Percentiles rank a stretch among this genome's conserved stretches.
Conservation (phyloP, 2,888 invertebrate genomes). For the Melinaea menophilus region DNA sequence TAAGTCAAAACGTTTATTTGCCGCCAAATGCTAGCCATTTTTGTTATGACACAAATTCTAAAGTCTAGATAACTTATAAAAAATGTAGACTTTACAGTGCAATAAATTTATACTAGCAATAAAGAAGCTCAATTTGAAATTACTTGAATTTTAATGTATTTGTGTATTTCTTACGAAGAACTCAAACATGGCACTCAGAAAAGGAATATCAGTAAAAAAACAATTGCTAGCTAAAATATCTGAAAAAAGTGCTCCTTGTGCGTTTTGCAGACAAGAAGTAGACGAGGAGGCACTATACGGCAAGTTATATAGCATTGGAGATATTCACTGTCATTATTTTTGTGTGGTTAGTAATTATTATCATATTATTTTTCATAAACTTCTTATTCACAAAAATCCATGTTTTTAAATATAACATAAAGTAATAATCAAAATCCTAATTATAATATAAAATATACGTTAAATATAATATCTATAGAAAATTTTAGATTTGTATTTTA, state of each 20-base stretch:
- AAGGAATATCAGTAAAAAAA: slow-evolving; percentile 30
- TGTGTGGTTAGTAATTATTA: slow-evolving; percentile 80
- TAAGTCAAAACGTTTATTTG: neutral
- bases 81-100: neutral
- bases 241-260: slow-evolving; percentile 59
- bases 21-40: slow-evolving; percentile 7
- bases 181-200: slow-evolving; percentile 35
- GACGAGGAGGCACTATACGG: slow-evolving; percentile 77
- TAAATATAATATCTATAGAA: no score
- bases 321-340: slow-evolving; percentile 83
- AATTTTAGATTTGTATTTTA: no score
- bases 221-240: slow-evolving; percentile 51
- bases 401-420: no score
- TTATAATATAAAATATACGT: no score
- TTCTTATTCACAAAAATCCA: no score
- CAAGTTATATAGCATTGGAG: slow-evolving; percentile 73
- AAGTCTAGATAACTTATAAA: neutral
- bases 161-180: neutral
- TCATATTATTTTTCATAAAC: neutral
- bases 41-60: slow-evolving; percentile 3
- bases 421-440: no score
- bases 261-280: slow-evolving; percentile 71
- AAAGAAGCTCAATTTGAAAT: no score
- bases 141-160: neutral
- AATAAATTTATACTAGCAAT: neutral